phyloP scores from a whole-genome alignment of 2,113 vertebrate genomes.

The Megaceryle maxima region DNA sequence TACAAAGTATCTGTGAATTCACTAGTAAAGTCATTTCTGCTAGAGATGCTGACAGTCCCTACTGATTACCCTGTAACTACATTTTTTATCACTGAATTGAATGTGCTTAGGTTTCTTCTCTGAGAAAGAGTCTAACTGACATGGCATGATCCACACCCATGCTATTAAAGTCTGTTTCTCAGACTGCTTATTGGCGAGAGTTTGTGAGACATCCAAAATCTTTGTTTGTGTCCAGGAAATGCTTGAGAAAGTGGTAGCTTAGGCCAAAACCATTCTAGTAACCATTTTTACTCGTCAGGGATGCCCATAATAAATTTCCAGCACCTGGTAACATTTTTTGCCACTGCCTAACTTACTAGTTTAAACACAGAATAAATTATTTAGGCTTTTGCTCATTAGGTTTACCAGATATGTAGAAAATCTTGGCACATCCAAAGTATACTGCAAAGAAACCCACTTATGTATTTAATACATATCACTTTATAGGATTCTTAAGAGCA shows the following conservation, averaged over 20 bases:
- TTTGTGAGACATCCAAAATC: background rate
- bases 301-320: background rate
- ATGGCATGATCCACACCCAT: background rate
- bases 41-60: background rate
- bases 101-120: background rate
- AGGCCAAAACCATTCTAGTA: background rate
- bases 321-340: background rate
- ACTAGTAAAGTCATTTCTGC: background rate
- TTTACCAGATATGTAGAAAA: background rate
- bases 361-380: background rate
- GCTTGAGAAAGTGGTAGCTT: background rate
- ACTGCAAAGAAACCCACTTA: rapidly evolving
- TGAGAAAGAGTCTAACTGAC: background rate
- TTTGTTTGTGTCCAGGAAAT: background rate
- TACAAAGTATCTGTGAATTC: background rate
- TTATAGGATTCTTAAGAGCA: background rate
- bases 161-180: background rate
- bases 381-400: background rate
- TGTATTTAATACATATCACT: rapidly evolving
- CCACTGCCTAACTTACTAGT: background rate
- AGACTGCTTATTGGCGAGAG: background rate
- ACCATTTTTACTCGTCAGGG: background rate
- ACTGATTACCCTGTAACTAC: background rate
- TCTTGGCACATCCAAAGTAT: background rate
- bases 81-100: background rate